Percentiles rank a stretch among this genome's conserved stretches.
phyloP scores from a whole-genome alignment of 2,797 vertebrate genomes.

The Apodemus agrarius region DNA sequence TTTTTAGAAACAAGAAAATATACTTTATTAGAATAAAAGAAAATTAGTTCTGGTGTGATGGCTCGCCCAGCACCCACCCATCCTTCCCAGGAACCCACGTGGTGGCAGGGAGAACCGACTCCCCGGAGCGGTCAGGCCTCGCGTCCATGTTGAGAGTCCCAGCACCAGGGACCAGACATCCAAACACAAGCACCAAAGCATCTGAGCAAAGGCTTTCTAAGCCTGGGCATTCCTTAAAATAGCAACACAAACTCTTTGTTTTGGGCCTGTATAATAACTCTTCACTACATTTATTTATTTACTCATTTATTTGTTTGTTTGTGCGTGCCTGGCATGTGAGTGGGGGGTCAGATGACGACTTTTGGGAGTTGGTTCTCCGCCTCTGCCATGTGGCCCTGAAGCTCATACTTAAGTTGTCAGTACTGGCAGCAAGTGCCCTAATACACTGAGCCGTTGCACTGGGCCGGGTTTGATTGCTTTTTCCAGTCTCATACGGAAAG shows the following conservation, averaged over 20 bases:
- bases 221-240: slow-evolving; percentile 4
- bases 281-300: background rate
- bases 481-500: background rate
- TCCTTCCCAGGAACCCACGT: background rate
- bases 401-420: background rate
- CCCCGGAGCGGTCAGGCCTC: background rate
- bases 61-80: no score
- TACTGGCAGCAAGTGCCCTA: background rate
- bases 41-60: background rate
- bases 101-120: background rate
- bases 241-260: background rate
- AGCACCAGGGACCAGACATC: background rate
- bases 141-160: background rate
- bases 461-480: background rate
- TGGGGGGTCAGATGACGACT: background rate
- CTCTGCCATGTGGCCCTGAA: background rate
- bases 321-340: background rate
- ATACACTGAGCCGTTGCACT: background rate
- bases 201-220: background rate
- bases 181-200: background rate
- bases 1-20: slow-evolving; percentile 3
- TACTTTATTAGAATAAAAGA: slow-evolving; percentile 34
- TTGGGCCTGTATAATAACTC: background rate
- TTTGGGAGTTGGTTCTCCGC: background rate
- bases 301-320: background rate